Evolutionary conservation across 37 sponge, comb jelly and placozoan genomes (phyloP).

Genomic region (Spongilla lacustris): DNA sequence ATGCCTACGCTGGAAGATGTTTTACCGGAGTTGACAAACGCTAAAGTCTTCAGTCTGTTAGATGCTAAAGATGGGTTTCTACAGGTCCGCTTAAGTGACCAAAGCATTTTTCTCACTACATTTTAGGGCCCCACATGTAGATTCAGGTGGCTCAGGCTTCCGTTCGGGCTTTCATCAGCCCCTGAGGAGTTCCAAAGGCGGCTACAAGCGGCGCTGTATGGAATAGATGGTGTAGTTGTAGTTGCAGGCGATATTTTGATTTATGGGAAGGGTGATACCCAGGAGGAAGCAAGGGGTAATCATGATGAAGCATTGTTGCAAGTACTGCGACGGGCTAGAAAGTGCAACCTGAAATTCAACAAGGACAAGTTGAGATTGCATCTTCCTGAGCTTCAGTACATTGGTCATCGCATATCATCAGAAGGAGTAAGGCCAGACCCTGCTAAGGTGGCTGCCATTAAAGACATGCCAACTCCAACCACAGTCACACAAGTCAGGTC

Average conservation of each 20-base stretch:
- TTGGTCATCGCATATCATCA: background rate
- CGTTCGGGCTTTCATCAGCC: constrained; percentile 29
- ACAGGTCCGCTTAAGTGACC: constrained; percentile 17
- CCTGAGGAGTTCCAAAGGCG: constrained; percentile 31
- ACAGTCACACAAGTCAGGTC: constrained; percentile 17
- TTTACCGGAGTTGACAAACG: constrained; percentile 3
- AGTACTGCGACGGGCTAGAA: constrained; percentile 8
- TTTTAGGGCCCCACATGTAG: no score
- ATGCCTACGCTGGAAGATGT: constrained; percentile 43
- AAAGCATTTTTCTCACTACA: constrained; percentile 10
- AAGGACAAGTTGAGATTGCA: background rate
- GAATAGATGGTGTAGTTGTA: constrained; percentile 25
- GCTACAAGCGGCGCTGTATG: constrained; percentile 3
- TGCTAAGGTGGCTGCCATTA: constrained; percentile 7
- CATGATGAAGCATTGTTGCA: constrained; percentile 5
- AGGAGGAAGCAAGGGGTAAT: background rate
- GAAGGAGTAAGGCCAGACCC: constrained; percentile 22
- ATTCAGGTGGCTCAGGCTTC: constrained; percentile 9
- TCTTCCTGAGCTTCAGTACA: background rate
- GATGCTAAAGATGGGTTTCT: constrained; percentile 29
- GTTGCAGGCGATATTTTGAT: constrained; percentile 40
- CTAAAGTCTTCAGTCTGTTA: constrained; percentile 10
- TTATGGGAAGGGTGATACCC: constrained; percentile 14
- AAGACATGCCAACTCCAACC: constrained; percentile 10
- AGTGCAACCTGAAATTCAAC: constrained; percentile 7